These are phyloP conservation scores for Eidolon dupreanum DNA, from an alignment of 2,797 vertebrate species.

Conservation along the genomic window DNA sequence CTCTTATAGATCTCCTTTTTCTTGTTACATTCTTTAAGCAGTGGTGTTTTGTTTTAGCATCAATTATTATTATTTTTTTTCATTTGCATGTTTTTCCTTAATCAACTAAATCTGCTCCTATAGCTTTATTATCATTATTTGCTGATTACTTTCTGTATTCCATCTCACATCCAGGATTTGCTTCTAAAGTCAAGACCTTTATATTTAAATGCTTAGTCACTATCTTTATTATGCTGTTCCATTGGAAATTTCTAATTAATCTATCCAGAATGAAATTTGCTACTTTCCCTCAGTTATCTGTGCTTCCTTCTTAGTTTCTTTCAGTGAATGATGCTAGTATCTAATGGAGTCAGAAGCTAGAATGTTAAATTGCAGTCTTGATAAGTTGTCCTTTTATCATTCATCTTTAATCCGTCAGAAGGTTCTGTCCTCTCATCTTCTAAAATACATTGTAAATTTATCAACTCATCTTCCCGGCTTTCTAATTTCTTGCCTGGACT, in stretches of 20 bases:
- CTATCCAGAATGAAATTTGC: not conserved
- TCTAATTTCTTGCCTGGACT: not conserved
- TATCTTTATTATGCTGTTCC: not conserved
- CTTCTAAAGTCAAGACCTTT: not conserved
- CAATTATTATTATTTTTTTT: not conserved
- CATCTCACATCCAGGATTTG: not conserved
- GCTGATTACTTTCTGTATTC: not conserved
- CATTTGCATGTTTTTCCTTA: not conserved
- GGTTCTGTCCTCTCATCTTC: not conserved
- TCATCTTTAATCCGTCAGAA: not conserved
- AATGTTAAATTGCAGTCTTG: not conserved
- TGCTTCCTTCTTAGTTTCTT: not conserved
- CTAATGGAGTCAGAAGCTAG: not conserved
- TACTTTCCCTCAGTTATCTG: not conserved
- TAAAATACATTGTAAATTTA: not conserved
- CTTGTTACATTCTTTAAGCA: not conserved
- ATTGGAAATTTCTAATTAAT: not conserved
- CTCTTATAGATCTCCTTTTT: not conserved
- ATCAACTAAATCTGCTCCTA: not conserved
- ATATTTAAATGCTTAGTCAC: not conserved
- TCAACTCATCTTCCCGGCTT: not conserved
- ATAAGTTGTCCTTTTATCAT: not conserved
- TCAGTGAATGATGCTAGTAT: not conserved
- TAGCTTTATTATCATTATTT: not conserved
- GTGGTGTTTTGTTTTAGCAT: not conserved